Conservation (phyloP, 1,140 invertebrate genomes). For the Homarus americanus region DNA sequence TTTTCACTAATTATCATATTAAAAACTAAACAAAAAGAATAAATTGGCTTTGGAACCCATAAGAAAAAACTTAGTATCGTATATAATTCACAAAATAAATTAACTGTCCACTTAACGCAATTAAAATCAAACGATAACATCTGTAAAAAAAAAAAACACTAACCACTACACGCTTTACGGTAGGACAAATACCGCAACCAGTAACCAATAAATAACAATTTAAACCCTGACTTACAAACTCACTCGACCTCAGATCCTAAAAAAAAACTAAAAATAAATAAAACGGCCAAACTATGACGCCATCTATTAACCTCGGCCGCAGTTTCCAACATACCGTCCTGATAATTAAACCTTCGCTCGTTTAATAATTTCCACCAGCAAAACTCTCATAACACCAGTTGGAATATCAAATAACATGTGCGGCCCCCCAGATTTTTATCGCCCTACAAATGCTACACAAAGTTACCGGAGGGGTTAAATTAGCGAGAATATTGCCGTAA, state of each 20-base stretch:
- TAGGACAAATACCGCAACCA: too few species aligned
- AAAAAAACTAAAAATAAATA: conserved; percentile 4
- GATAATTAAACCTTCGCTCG: neutral
- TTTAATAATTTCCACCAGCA: neutral
- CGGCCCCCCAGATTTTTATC: neutral
- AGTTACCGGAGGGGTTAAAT: neutral
- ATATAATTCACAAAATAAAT: too few species aligned
- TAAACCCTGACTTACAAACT: conserved; percentile 3
- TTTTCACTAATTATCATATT: too few species aligned
- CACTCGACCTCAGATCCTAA: neutral
- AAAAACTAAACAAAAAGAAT: too few species aligned
- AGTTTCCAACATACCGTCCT: neutral
- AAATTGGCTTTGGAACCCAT: too few species aligned
- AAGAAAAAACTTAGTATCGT: too few species aligned
- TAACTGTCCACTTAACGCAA: too few species aligned
- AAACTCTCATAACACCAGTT: neutral
- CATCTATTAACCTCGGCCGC: neutral
- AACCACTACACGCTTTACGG: too few species aligned
- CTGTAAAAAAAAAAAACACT: too few species aligned
- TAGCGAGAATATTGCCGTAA: neutral
- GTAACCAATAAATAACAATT: too few species aligned
- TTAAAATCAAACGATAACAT: too few species aligned
- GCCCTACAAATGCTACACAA: neutral
- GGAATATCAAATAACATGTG: conserved; percentile 7
- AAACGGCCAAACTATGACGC: conserved; percentile 11